Conservation (phyloP, 2,888 invertebrate species). For the Teleiodes luculella region DNA sequence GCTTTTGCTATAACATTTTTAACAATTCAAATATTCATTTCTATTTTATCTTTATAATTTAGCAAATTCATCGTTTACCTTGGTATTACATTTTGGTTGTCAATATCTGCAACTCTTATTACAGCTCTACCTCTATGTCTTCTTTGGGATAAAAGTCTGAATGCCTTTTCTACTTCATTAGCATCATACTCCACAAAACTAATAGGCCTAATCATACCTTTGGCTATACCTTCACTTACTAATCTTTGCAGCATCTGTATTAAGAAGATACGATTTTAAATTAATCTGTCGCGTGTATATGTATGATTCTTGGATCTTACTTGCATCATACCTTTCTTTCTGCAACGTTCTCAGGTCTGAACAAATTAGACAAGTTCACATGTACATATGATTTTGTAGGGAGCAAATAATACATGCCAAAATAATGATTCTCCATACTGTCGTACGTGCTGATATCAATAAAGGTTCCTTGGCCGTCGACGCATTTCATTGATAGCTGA, state of each 20-base stretch:
- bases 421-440: conserved; percentile 30
- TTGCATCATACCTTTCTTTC: conserved; percentile 42
- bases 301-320: no score
- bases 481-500: conserved; percentile 13
- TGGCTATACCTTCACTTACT: conserved; percentile 80
- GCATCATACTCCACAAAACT: conserved; percentile 79
- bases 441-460: conserved; percentile 37
- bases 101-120: conserved; percentile 36
- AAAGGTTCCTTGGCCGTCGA: conserved; percentile 2
- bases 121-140: conserved; percentile 77
- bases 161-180: conserved; percentile 83
- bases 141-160: conserved; percentile 78
- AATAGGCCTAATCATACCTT: conserved; percentile 84
- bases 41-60: no score
- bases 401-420: conserved; percentile 35
- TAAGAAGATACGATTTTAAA: conserved; percentile 35
- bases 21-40: no score
- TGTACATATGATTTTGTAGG: conserved; percentile 28
- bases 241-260: conserved; percentile 68
- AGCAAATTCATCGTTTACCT: neutral
- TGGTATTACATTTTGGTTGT: conserved; percentile 5
- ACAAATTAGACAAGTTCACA: conserved; percentile 36
- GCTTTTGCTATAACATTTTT: neutral
- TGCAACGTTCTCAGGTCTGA: conserved; percentile 27
- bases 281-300: no score